These are phyloP conservation scores for Delichon dasypus DNA, from an alignment of 2,797 vertebrate species.

Conservation along the genomic window DNA sequence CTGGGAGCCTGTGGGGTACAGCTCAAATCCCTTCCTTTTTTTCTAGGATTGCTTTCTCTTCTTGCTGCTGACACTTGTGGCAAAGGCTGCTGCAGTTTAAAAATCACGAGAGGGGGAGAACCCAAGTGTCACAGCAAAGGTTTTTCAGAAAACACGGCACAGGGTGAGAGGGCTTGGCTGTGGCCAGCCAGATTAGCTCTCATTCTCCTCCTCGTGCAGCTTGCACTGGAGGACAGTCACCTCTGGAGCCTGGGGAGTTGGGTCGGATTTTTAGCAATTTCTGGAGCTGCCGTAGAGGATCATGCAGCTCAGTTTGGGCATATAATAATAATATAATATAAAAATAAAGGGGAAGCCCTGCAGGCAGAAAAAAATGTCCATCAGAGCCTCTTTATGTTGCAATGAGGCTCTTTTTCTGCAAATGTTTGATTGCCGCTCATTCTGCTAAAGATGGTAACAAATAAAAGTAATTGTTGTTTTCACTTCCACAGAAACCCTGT, in stretches of 20 bases:
- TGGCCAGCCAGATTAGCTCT: background rate
- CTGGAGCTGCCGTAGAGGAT: background rate
- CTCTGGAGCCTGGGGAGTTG: background rate
- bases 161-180: background rate
- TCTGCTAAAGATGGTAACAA: background rate
- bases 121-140: background rate
- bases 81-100: background rate
- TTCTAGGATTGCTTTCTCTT: background rate
- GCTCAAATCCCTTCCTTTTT: background rate
- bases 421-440: background rate
- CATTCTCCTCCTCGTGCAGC: background rate
- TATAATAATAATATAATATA: background rate
- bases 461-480: background rate
- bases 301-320: background rate
- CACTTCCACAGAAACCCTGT: background rate
- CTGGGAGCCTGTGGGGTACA: background rate
- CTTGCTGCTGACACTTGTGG: background rate
- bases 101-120: background rate
- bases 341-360: background rate
- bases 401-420: background rate
- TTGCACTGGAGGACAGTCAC: background rate
- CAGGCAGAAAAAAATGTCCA: background rate
- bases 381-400: background rate
- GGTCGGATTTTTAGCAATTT: background rate
- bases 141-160: accelerated